These are phyloP conservation scores for Drosophila ananassae DNA, from an alignment of 1,140 invertebrate genomes.

Conservation along the genomic window DNA sequence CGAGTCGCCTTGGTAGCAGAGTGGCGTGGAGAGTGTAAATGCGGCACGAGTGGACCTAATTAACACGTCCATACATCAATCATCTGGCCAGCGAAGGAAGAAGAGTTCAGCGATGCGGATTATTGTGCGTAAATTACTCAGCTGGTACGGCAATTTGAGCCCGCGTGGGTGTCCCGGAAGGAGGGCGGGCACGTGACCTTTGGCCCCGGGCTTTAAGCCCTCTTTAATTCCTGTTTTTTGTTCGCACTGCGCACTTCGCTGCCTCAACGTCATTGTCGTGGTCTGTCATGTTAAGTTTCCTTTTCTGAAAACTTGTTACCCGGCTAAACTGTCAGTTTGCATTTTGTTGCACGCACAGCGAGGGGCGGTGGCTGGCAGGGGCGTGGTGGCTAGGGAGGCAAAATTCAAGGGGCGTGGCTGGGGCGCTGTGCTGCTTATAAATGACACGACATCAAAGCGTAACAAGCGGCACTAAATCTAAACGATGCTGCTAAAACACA, in stretches of 20 bases:
- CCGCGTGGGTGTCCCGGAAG: background rate
- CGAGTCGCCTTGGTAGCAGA: constrained; percentile 5
- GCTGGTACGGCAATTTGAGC: constrained; percentile 45
- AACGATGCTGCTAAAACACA: constrained; percentile 53
- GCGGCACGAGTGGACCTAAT: constrained; percentile 74
- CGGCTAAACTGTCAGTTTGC: constrained; percentile 75
- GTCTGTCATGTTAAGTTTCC: constrained; percentile 73
- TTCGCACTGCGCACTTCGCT: constrained; percentile 4
- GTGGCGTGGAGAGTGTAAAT: constrained; percentile 44
- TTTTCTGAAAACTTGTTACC: constrained; percentile 51
- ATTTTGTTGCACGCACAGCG: constrained; percentile 59
- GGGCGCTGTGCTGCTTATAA: constrained; percentile 66
- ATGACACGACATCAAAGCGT: constrained; percentile 77
- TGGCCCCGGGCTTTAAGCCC: constrained; percentile 30
- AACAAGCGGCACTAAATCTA: constrained; percentile 82
- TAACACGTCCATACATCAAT: constrained; percentile 83
- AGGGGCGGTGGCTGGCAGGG: background rate
- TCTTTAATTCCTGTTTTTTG: constrained; percentile 32
- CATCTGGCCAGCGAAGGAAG: constrained; percentile 63
- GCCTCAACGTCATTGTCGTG: constrained; percentile 50
- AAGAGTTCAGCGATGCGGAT: constrained; percentile 75
- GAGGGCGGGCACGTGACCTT: constrained; percentile 35
- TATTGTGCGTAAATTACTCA: constrained; percentile 79
- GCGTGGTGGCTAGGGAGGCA: background rate
- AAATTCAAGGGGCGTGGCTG: constrained; percentile 18